These are phyloP conservation scores for Ormyrus nitidulus DNA, from an alignment of 2,888 invertebrate species.

Conservation along the genomic window DNA sequence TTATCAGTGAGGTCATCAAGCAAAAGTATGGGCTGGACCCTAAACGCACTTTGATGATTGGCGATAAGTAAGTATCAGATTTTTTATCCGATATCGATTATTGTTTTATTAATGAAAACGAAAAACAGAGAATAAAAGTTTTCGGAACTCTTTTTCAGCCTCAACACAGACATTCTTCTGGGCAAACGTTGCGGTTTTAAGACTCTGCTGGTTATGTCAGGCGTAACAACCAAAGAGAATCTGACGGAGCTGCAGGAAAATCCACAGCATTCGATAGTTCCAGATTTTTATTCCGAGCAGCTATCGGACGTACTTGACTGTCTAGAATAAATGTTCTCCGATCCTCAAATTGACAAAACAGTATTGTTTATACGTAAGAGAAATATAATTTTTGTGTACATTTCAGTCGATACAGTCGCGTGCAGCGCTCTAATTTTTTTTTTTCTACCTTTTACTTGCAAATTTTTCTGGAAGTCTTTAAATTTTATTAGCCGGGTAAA, in stretches of 20 bases:
- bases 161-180: slow-evolving; percentile 93
- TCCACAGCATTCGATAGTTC: slow-evolving; percentile 67
- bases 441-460: too few relatives aligned
- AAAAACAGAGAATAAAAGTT: too few relatives aligned
- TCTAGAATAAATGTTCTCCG: background rate
- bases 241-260: slow-evolving; percentile 75
- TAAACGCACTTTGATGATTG: slow-evolving; percentile 91
- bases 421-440: too few relatives aligned
- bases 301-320: slow-evolving; percentile 69
- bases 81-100: too few relatives aligned
- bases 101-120: too few relatives aligned
- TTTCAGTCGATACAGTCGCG: too few relatives aligned
- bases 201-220: slow-evolving; percentile 91
- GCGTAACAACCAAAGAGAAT: slow-evolving; percentile 81
- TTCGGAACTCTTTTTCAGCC: slow-evolving; percentile 72
- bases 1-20: slow-evolving; percentile 85
- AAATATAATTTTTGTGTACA: too few relatives aligned
- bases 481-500: too few relatives aligned
- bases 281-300: slow-evolving; percentile 74
- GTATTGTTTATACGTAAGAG: too few relatives aligned
- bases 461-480: too few relatives aligned
- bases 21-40: slow-evolving; percentile 86
- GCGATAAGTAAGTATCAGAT: slow-evolving; percentile 81
- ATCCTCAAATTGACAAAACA: too few relatives aligned
- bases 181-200: slow-evolving; percentile 92